Conservation (phyloP, 2,888 invertebrate genomes). For the Trisateles emortualis region DNA sequence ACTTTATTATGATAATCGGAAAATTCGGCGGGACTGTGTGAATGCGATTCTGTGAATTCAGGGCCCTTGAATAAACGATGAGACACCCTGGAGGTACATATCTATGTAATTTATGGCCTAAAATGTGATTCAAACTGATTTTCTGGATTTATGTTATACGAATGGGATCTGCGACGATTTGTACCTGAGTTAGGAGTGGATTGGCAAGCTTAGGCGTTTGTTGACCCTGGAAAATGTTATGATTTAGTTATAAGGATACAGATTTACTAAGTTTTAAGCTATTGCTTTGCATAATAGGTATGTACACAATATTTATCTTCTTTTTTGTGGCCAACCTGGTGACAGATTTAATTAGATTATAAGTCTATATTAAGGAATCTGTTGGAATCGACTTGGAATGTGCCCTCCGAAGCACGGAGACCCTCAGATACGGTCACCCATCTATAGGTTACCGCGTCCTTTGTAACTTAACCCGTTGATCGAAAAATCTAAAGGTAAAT, state of each 20-base stretch:
- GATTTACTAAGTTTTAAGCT: too few relatives aligned
- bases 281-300: too few relatives aligned
- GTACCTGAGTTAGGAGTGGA: conserved; percentile 24
- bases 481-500: too few relatives aligned
- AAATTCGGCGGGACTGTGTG: conserved; percentile 73
- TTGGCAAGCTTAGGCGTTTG: conserved; percentile 6
- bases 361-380: too few relatives aligned
- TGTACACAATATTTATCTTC: too few relatives aligned
- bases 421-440: too few relatives aligned
- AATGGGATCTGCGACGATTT: conserved; percentile 35
- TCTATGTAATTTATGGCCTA: conserved; percentile 59
- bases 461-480: too few relatives aligned
- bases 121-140: conserved; percentile 50
- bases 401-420: too few relatives aligned
- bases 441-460: too few relatives aligned
- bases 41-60: conserved; percentile 59
- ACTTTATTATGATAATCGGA: conserved; percentile 82
- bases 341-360: too few relatives aligned
- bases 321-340: too few relatives aligned
- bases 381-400: too few relatives aligned
- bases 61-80: conserved; percentile 74
- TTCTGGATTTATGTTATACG: conserved; percentile 42
- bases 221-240: neutral
- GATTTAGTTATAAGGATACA: neutral
- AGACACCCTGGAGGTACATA: conserved; percentile 61